Conservation (phyloP, 2,113 vertebrate genomes). For the Eulacestoma nigropectus region DNA sequence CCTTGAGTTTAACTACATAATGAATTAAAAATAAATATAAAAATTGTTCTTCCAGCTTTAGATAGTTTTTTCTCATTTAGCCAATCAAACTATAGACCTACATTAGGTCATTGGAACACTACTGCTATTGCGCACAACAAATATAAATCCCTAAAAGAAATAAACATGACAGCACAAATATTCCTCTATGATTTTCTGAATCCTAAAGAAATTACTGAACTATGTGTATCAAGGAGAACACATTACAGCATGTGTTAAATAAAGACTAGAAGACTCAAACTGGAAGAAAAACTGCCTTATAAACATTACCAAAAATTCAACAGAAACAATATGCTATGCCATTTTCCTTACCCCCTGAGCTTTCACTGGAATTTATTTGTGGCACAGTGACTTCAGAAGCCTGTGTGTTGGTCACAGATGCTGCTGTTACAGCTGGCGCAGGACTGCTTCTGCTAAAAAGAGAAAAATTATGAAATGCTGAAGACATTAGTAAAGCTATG, state of each 20-base stretch:
- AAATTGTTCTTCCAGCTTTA: neutral
- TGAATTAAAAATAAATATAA: neutral
- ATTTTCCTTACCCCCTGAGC: slow-evolving; percentile 76
- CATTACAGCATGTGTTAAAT: neutral
- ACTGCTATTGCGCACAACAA: neutral
- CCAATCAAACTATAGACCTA: neutral
- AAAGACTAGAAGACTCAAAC: neutral
- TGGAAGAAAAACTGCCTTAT: neutral
- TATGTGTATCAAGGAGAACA: neutral
- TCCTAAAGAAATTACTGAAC: neutral
- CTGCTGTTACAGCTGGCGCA: slow-evolving; percentile 78
- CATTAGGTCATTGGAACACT: neutral
- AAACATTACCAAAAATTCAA: neutral
- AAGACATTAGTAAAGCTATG: neutral
- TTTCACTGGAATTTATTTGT: slow-evolving; percentile 78
- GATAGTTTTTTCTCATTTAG: neutral
- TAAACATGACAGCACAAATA: neutral
- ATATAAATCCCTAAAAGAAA: neutral
- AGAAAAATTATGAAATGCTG: neutral
- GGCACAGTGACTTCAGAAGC: slow-evolving; percentile 77
- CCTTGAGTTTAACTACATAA: neutral
- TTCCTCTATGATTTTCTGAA: neutral
- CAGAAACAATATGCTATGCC: neutral
- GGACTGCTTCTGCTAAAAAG: slow-evolving; percentile 77
- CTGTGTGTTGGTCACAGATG: slow-evolving; percentile 77